These are phyloP conservation scores for Spheniscus humboldti DNA, from an alignment of 2,797 vertebrate genomes.

Conservation along the genomic window DNA sequence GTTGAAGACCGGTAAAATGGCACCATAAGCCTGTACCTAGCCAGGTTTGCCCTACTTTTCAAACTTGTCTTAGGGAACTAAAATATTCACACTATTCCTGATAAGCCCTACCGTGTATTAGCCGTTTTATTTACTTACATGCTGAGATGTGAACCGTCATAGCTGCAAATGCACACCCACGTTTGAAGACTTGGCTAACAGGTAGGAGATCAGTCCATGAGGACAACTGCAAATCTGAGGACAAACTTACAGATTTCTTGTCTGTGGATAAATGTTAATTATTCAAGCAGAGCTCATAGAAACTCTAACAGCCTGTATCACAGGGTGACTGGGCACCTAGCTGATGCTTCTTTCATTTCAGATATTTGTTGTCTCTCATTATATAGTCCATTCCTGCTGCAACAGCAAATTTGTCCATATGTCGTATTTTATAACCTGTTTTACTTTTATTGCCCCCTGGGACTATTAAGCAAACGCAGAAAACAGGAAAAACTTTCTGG, in stretches of 20 bases:
- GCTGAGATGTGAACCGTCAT: not conserved
- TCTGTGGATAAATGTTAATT: not conserved
- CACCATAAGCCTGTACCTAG: not conserved
- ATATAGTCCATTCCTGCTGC: not conserved
- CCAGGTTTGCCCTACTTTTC: not conserved
- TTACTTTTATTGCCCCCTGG: not conserved
- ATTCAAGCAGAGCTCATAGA: not conserved
- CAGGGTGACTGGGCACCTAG: not conserved
- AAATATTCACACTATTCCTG: not conserved
- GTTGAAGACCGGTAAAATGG: not conserved
- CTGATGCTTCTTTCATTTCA: not conserved
- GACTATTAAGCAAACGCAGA: slow-evolving; percentile 18
- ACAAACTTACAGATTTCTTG: not conserved
- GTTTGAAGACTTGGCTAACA: not conserved
- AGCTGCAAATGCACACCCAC: not conserved
- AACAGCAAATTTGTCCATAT: not conserved
- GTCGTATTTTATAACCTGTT: not conserved
- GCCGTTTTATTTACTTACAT: not conserved
- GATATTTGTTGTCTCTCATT: not conserved
- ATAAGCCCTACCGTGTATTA: not conserved
- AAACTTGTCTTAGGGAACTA: not conserved
- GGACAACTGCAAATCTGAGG: not conserved
- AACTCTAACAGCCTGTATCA: not conserved
- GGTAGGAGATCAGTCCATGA: not conserved
- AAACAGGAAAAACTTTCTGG: not conserved